Evolutionary conservation across 2,888 invertebrate species (phyloP).

Genomic region (Agrochola lota): DNA sequence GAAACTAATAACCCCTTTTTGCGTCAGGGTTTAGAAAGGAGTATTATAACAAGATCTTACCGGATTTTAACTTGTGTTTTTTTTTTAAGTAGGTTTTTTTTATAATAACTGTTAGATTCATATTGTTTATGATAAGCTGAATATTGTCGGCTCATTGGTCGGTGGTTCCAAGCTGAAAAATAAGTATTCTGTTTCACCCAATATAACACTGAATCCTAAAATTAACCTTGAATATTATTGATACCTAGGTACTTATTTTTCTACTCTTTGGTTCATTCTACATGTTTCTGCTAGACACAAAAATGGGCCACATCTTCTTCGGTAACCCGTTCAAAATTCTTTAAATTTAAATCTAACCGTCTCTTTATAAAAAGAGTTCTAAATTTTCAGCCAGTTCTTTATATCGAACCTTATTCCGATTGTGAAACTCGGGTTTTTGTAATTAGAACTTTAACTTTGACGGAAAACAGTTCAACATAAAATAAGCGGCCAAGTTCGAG

Average conservation of each 20-base stretch:
- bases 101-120: neutral
- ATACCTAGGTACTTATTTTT: neutral
- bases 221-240: neutral
- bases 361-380: neutral
- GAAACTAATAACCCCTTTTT: too few species aligned
- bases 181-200: neutral
- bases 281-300: neutral
- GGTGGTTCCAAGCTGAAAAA: neutral
- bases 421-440: neutral
- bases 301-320: neutral
- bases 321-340: neutral
- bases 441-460: neutral
- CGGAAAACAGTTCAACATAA: neutral
- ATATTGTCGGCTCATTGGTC: neutral
- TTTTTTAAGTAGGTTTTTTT: neutral
- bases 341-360: neutral
- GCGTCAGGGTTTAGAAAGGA: neutral
- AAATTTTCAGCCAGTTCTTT: neutral
- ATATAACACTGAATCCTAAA: too few species aligned
- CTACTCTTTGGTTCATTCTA: neutral
- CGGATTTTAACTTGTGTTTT: too few species aligned
- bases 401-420: neutral
- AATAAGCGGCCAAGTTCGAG: too few species aligned
- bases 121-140: neutral
- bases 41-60: neutral